phyloP scores from a whole-genome alignment of 2,888 invertebrate species.

The Lobophora halterata region DNA sequence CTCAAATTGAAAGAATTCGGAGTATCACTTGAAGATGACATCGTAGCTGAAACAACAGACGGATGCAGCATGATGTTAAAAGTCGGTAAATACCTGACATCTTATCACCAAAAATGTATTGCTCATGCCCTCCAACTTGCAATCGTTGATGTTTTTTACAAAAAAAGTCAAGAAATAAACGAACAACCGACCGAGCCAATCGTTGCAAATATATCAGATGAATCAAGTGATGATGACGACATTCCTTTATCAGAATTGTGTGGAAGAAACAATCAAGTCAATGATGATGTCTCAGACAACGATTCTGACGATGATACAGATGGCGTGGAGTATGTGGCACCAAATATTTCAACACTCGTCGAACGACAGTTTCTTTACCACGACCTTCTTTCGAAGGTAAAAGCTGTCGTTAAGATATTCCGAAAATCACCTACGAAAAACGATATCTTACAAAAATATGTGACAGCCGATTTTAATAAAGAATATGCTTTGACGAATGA shows the following conservation, averaged over 20 bases:
- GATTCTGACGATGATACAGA: constrained; percentile 14
- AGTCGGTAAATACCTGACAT: constrained; percentile 19
- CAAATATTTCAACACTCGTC: background rate
- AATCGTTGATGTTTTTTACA: constrained; percentile 26
- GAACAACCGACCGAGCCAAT: too few species aligned
- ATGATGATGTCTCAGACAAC: background rate
- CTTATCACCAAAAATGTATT: constrained; percentile 25
- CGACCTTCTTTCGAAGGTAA: constrained; percentile 18
- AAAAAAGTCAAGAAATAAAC: constrained; percentile 3
- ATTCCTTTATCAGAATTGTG: background rate
- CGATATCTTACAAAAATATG: constrained; percentile 25
- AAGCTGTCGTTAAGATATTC: constrained; percentile 21
- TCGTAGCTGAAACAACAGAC: constrained; percentile 22
- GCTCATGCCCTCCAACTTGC: constrained; percentile 27
- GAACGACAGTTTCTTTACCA: constrained; percentile 9
- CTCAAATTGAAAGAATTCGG: constrained; percentile 17
- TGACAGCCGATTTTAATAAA: constrained; percentile 22
- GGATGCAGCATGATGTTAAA: constrained; percentile 15
- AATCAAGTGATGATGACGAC: background rate
- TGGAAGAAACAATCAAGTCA: constrained; percentile 11
- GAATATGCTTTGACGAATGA: constrained; percentile 11
- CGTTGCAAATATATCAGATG: background rate
- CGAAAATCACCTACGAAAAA: constrained; percentile 23
- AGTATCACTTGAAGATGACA: constrained; percentile 16
- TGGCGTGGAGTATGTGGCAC: constrained; percentile 7